These are phyloP conservation scores for Limnephilus auricula DNA, from an alignment of 2,888 invertebrate species.

Conservation along the genomic window DNA sequence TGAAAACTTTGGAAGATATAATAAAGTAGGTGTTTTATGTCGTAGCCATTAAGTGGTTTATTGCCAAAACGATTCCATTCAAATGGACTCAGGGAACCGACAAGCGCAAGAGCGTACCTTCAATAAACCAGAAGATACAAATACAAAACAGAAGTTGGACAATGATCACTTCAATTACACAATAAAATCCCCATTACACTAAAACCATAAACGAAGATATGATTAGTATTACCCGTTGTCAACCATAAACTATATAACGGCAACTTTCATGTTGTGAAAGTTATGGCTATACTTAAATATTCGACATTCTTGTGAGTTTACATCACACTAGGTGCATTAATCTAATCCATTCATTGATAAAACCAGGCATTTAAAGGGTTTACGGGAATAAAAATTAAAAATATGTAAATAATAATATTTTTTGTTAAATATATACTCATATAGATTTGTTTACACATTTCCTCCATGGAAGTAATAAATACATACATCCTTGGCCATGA, in stretches of 20 bases:
- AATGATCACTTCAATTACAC: slow-evolving; percentile 26
- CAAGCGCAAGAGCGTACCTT: background rate
- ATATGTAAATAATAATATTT: too few relatives aligned
- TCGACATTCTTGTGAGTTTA: background rate
- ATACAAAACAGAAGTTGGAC: background rate
- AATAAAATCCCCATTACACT: slow-evolving; percentile 58
- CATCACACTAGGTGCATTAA: background rate
- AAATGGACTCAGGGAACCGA: background rate
- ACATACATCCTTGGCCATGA: too few relatives aligned
- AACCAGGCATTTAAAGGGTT: background rate
- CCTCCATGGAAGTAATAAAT: too few relatives aligned
- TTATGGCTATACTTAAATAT: background rate
- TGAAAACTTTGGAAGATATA: background rate
- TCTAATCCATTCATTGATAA: background rate
- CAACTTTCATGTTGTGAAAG: slow-evolving; percentile 9
- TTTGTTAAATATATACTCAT: too few relatives aligned
- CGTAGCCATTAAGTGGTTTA: background rate
- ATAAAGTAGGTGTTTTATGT: background rate
- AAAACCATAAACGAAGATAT: slow-evolving; percentile 62
- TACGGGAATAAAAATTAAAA: background rate
- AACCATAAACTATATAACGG: slow-evolving; percentile 17
- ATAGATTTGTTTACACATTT: too few relatives aligned
- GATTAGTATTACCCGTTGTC: slow-evolving; percentile 8
- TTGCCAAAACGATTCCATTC: background rate
- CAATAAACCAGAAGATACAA: background rate